These are phyloP conservation scores for Hippolais icterina DNA, from an alignment of 2,113 vertebrate genomes.

Conservation along the genomic window DNA sequence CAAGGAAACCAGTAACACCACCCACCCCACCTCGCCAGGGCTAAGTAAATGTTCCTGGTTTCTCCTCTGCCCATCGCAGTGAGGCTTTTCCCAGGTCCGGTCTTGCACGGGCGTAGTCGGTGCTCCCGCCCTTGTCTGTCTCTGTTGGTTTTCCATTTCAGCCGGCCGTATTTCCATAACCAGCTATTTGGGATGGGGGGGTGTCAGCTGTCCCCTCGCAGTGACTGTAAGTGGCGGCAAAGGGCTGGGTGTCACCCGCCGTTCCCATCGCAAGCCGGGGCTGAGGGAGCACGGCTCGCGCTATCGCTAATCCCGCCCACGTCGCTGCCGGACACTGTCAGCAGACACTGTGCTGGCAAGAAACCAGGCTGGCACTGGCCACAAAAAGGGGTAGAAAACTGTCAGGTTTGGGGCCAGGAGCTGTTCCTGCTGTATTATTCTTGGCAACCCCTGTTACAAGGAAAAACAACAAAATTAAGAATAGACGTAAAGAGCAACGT, in stretches of 20 bases:
- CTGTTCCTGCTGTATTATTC: not conserved
- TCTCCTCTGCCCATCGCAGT: not conserved
- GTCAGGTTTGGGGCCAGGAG: not conserved
- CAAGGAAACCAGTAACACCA: not conserved
- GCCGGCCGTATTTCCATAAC: rapidly evolving
- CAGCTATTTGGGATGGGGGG: rapidly evolving
- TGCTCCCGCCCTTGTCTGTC: not conserved
- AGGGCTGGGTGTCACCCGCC: rapidly evolving
- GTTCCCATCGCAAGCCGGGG: rapidly evolving
- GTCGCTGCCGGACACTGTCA: not conserved
- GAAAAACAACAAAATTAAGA: not conserved
- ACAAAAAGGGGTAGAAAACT: not conserved
- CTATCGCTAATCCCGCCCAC: rapidly evolving
- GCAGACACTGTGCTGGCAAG: not conserved
- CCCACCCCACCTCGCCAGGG: not conserved
- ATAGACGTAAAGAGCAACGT: not conserved
- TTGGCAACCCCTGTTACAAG: not conserved
- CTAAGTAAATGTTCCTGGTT: not conserved
- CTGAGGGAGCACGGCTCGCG: rapidly evolving
- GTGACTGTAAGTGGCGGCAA: not conserved
- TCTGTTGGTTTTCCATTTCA: not conserved
- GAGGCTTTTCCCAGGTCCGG: not conserved
- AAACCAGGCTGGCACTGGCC: not conserved
- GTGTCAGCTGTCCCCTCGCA: not conserved
- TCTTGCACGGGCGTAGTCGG: not conserved